A percentile compares a stretch with the other conserved stretches of the same genome.
These are phyloP conservation scores for Erethizon dorsatum DNA, from an alignment of 2,797 vertebrate genomes.

Conservation along the genomic window DNA sequence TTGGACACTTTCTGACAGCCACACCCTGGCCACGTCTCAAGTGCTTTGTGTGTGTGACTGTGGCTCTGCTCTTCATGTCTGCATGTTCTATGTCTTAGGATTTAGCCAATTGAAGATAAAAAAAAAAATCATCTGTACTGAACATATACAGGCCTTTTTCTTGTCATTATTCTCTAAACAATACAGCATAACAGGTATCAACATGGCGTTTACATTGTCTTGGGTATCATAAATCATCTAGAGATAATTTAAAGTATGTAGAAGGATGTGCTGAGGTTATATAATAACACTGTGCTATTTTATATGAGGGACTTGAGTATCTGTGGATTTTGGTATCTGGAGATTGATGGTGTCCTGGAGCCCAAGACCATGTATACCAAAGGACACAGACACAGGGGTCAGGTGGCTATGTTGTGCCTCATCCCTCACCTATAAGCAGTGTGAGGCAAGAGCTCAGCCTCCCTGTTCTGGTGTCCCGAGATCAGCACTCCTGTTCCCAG, in stretches of 20 bases:
- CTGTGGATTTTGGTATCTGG: not conserved
- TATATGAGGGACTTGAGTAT: not conserved
- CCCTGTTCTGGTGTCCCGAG: not conserved
- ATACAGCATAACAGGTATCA: not conserved
- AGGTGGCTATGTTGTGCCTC: not conserved
- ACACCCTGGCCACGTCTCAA: accelerated
- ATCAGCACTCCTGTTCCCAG: not conserved
- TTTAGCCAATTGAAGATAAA: not conserved
- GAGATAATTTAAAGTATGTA: not conserved
- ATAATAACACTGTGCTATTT: not conserved
- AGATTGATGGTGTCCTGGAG: not conserved
- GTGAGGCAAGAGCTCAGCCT: not conserved
- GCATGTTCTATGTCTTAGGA: not conserved
- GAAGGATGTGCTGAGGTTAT: not conserved
- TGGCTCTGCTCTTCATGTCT: too few relatives aligned
- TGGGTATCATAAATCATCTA: not conserved
- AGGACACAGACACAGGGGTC: not conserved
- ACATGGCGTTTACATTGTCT: not conserved
- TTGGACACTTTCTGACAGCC: not conserved
- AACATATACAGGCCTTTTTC: not conserved
- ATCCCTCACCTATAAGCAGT: not conserved
- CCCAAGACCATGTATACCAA: not conserved
- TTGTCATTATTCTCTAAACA: not conserved
- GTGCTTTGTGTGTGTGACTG: accelerated
- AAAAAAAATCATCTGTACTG: not conserved